phyloP scores from a whole-genome alignment of 2,797 vertebrate genomes.

The Gymnothorax reevesii region DNA sequence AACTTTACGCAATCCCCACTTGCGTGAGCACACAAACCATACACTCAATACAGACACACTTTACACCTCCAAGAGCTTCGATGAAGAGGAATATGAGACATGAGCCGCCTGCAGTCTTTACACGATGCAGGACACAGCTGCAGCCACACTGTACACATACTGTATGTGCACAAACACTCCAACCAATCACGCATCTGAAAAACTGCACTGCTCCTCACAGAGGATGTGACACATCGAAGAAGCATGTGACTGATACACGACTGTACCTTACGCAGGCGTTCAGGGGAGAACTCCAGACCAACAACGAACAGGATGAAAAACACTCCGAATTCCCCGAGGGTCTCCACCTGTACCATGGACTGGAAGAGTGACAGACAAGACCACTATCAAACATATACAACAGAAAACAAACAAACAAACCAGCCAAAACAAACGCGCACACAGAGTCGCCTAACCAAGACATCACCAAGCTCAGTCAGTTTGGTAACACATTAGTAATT shows the following conservation, averaged over 20 bases:
- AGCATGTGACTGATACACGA: neutral
- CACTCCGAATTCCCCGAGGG: constrained; percentile 91
- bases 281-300: constrained; percentile 95
- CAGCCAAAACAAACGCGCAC: neutral
- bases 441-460: neutral
- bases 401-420: neutral
- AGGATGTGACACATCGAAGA: neutral
- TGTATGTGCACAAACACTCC: neutral
- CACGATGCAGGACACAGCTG: too few relatives aligned
- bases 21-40: neutral
- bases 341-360: constrained; percentile 98
- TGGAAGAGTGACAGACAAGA: constrained; percentile 55
- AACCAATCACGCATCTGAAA: neutral
- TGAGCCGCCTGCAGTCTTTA: too few relatives aligned
- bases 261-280: constrained; percentile 90
- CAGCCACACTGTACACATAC: neutral
- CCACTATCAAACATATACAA: neutral
- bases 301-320: constrained; percentile 98
- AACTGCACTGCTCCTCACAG: neutral
- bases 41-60: neutral
- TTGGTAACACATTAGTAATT: constrained; percentile 21
- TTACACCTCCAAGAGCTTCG: too few relatives aligned
- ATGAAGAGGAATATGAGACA: too few relatives aligned
- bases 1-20: constrained; percentile 5
- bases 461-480: neutral